Evolutionary conservation across 64 coral and sea anemone species (phyloP).

Genomic region (Montipora capricornis): DNA sequence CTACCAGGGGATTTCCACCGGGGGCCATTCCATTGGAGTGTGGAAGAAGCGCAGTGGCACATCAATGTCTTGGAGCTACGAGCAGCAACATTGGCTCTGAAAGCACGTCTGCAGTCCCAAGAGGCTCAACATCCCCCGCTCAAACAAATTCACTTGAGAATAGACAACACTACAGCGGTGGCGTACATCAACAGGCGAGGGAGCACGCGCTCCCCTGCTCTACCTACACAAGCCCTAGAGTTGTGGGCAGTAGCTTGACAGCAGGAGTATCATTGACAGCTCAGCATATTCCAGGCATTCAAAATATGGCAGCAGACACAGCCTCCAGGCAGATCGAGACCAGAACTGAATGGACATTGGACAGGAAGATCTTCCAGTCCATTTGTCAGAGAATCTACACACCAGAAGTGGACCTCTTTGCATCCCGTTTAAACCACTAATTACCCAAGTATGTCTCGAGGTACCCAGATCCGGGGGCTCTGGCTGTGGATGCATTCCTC

Average conservation of each 20-base stretch:
- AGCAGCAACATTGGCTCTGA: not conserved
- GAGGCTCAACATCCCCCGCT: not conserved
- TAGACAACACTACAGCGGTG: slow-evolving; percentile 66
- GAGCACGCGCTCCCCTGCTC: not conserved
- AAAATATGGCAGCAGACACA: too few relatives aligned
- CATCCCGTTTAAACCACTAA: too few relatives aligned
- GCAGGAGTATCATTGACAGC: not conserved
- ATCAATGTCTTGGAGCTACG: slow-evolving; percentile 54
- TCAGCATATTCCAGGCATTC: too few relatives aligned
- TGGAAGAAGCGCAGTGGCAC: slow-evolving; percentile 33
- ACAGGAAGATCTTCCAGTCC: too few relatives aligned
- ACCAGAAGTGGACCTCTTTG: too few relatives aligned
- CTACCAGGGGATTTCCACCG: too few relatives aligned
- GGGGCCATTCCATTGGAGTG: not conserved
- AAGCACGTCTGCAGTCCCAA: slow-evolving; percentile 24
- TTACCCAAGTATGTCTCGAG: too few relatives aligned
- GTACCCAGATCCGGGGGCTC: too few relatives aligned
- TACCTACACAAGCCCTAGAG: slow-evolving; percentile 5
- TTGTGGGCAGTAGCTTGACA: slow-evolving; percentile 26
- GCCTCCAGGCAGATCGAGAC: too few relatives aligned
- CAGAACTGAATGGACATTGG: too few relatives aligned
- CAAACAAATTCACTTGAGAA: slow-evolving; percentile 6
- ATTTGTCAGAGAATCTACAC: too few relatives aligned
- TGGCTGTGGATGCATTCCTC: too few relatives aligned
- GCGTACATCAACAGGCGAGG: slow-evolving; percentile 45